Evolutionary conservation across 2,797 vertebrate species (phyloP).

Genomic region (Vireo griseus): DNA sequence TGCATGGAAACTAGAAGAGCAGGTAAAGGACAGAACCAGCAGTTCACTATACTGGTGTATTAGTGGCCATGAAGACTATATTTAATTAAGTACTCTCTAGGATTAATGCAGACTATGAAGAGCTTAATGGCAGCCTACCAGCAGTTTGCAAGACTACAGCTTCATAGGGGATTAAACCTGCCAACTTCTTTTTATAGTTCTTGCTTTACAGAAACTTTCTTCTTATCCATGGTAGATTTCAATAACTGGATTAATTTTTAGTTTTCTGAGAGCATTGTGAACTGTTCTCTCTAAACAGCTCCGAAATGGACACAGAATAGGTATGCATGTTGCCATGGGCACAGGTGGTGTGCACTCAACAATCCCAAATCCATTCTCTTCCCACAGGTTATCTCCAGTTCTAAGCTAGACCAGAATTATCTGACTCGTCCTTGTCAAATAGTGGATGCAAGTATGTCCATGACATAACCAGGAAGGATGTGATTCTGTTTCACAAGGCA

Average conservation of each 20-base stretch:
- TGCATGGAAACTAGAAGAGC: neutral
- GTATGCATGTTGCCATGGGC: fast-evolving
- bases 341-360: neutral
- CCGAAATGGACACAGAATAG: neutral
- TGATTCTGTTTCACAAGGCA: neutral
- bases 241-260: slow-evolving; percentile 24
- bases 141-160: neutral
- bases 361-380: neutral
- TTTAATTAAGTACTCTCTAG: neutral
- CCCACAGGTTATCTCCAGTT: neutral
- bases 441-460: fast-evolving
- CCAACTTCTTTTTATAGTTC: neutral
- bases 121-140: neutral
- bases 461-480: neutral
- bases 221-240: neutral
- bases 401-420: neutral
- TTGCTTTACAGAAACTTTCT: neutral
- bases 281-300: neutral
- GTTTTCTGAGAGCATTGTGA: neutral
- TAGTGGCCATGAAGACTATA: neutral
- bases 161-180: slow-evolving; percentile 19
- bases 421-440: neutral
- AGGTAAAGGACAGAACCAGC: neutral
- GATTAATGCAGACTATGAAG: neutral
- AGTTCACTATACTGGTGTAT: neutral